Evolutionary conservation across 2,113 vertebrate species (phyloP).

Genomic region (Lepus europaeus): DNA sequence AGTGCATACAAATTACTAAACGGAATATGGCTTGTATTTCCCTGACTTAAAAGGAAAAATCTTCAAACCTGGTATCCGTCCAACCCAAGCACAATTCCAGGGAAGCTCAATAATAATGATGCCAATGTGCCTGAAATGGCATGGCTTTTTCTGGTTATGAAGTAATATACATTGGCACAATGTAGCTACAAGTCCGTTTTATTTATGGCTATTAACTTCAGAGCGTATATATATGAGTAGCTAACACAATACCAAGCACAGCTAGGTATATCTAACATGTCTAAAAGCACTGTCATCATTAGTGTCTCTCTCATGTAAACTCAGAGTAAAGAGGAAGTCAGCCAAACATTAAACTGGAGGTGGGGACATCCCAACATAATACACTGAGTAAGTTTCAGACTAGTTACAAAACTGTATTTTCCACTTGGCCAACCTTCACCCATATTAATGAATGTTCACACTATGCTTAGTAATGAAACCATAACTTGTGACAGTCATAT

Average conservation of each 20-base stretch:
- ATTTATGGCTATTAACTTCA: background rate
- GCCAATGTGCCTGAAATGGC: background rate
- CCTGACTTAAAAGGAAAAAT: background rate
- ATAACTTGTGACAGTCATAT: conserved; percentile 41
- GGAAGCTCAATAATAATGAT: background rate
- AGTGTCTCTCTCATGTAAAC: background rate
- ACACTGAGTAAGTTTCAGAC: conserved; percentile 7
- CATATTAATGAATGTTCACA: conserved; percentile 12
- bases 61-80: background rate
- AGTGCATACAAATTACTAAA: background rate
- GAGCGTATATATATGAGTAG: background rate
- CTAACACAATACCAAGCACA: background rate
- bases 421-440: background rate
- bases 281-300: background rate
- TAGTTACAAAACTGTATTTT: conserved; percentile 59
- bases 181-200: background rate
- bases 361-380: conserved; percentile 11
- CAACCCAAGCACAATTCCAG: background rate
- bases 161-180: background rate
- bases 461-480: background rate
- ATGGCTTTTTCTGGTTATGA: background rate
- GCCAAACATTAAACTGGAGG: conserved; percentile 27
- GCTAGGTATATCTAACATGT: background rate
- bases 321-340: conserved; percentile 56
- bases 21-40: background rate